Evolutionary conservation across 23 tunicate species (phyloP).

Genomic region (Styela clava): DNA sequence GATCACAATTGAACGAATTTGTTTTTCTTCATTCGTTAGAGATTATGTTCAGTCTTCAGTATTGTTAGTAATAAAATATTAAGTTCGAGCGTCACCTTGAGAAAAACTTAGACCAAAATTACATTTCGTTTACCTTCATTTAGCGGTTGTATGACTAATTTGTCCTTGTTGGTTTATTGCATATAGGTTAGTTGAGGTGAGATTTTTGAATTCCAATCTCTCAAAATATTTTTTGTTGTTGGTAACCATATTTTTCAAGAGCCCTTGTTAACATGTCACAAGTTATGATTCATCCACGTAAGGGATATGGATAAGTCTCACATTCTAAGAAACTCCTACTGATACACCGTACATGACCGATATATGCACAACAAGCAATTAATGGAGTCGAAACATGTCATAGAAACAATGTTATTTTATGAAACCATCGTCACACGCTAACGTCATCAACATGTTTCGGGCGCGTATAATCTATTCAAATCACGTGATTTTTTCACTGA

Average conservation of each 20-base stretch:
- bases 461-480: neutral
- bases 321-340: neutral
- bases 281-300: neutral
- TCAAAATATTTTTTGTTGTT: slow-evolving; percentile 2
- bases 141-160: no score
- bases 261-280: slow-evolving; percentile 3
- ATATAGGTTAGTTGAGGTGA: neutral
- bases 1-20: no score
- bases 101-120: no score
- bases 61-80: no score
- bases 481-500: no score
- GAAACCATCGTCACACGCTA: neutral
- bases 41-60: no score
- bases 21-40: no score
- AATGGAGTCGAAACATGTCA: neutral
- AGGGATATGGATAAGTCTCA: neutral
- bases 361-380: neutral
- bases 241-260: neutral
- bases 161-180: no score
- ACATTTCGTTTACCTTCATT: no score
- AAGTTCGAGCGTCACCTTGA: no score
- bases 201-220: neutral
- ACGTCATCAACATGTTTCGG: neutral
- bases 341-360: neutral
- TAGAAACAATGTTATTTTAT: neutral